Evolutionary conservation across 2,113 vertebrate genomes (phyloP), one percentile per base, ranked within the genome.

Genomic region (Guaruba guarouba): DNA sequence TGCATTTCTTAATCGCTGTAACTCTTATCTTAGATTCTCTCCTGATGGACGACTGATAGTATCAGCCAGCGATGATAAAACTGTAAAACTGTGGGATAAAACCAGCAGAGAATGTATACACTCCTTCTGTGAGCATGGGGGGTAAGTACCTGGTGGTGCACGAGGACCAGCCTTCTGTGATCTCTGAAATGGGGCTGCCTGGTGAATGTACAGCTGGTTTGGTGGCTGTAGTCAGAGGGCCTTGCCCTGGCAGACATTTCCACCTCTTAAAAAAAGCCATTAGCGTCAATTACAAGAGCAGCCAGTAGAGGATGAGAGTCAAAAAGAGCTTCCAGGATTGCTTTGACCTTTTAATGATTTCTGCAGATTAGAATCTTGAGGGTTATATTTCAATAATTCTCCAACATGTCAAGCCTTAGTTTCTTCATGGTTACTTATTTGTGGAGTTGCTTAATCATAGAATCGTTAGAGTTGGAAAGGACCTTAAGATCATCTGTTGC

Each of bases 11-110:
- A 69, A 83, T 68, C 71, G 15, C 28, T 94, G 1, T 68, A 44
- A 82, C 18, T 90, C 61, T 84, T 68, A 9, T 57, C 83, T 87
- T 96, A 99, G 99, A 79, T 99, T 99, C 97, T 99, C 99, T 94
- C 99, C 99, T 37, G 99, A 99, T 4, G 98, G 99, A 75, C 98
- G 98, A 59, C 97, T 99, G 88, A 99, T 99, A 22, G 98, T 99
- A 55, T 99, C 99, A 6, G 98, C 98, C 79, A 99, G 99, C 7
- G 99, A 99, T 69, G 99, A 99, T 95, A 99, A 98, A 96, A 99
- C 99, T 3, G 97, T 99, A 83, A 99, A 99, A 86, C 96, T 99
- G 57, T 99, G 99, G 99, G 99, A 99, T 97, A 99, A 99, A 97
- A 98, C 98, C 93, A 99, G 99, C 94, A 98, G 98, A 94, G 99